phyloP scores from a whole-genome alignment of 2,113 vertebrate genomes.

The Phaetusa simplex region DNA sequence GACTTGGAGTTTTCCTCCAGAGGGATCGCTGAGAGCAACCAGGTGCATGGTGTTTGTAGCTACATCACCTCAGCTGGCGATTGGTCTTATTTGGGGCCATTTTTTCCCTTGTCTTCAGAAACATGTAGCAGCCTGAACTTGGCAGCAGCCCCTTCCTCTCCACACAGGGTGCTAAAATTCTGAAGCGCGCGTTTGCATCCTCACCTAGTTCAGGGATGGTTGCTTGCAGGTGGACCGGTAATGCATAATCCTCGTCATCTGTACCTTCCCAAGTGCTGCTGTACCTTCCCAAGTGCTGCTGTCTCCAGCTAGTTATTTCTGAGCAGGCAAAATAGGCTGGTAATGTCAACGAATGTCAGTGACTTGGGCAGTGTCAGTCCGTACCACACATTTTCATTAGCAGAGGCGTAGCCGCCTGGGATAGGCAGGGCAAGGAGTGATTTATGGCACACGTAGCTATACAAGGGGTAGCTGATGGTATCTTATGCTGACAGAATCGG shows the following conservation, averaged over 20 bases:
- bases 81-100: background rate
- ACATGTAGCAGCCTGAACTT: background rate
- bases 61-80: background rate
- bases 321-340: background rate
- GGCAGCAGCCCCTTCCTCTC: background rate
- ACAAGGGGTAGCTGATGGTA: background rate
- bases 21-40: background rate
- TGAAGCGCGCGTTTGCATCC: accelerated
- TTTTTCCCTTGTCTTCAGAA: background rate
- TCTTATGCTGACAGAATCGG: background rate
- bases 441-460: background rate
- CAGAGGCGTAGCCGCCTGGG: background rate
- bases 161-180: too few species aligned
- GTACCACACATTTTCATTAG: background rate
- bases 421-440: background rate
- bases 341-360: background rate
- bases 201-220: background rate
- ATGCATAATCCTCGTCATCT: background rate
- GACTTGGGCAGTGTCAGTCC: too few species aligned
- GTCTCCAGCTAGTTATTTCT: background rate
- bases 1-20: background rate
- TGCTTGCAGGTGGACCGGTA: background rate
- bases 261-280: background rate
- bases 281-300: background rate
- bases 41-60: background rate